Evolutionary conservation across 2,888 invertebrate species (phyloP), one percentile per base, ranked within the genome.

Genomic region (Nomada flava): DNA sequence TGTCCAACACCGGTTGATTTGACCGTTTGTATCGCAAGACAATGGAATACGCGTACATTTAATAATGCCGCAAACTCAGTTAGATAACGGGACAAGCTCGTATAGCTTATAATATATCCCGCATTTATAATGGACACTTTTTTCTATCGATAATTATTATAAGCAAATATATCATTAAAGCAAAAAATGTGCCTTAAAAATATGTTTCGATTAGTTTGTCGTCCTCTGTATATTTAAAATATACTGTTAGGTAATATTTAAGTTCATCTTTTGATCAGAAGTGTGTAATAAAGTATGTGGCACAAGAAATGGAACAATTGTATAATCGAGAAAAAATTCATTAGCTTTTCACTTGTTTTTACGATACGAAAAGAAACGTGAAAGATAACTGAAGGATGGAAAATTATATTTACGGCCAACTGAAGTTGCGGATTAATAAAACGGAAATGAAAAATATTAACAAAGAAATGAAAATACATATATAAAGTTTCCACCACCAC

Each of bases 1-100:
- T 92, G 92, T 93, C 93, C 93, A 92, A 91, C 91, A 93, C 91
- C 92, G 90, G 91, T 91, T 91, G 92, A 88, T 88, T 88, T 86
- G 87, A 90, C 84, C 87, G 87, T 88, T 90, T 90, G 89, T 90
- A 89, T 91, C 90, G 90, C 91, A 92, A 91, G 91, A 90, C 90
- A 92, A 91, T 90, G 91, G 91, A 90, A 91, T 89, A 92, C 91
- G 92, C 92, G 91, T 88, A 90, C 89, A 90, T 92, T 93, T 92
- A 91, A 92, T 91, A 90, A 90, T 86, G 90, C 92, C 92, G 92
- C 92, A 92, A 92, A 85, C 90, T 92, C 92, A 92, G 91, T 93
- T 91, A 91, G 89, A 67, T 68, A 79, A 64, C 50, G 62, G 44
- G 71, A 74, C 60, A 80, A 65, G 73, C 55, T 69, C 68, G 67